These are phyloP conservation scores for Glomeris maerens DNA, from an alignment of 1,140 invertebrate genomes.

Conservation along the genomic window DNA sequence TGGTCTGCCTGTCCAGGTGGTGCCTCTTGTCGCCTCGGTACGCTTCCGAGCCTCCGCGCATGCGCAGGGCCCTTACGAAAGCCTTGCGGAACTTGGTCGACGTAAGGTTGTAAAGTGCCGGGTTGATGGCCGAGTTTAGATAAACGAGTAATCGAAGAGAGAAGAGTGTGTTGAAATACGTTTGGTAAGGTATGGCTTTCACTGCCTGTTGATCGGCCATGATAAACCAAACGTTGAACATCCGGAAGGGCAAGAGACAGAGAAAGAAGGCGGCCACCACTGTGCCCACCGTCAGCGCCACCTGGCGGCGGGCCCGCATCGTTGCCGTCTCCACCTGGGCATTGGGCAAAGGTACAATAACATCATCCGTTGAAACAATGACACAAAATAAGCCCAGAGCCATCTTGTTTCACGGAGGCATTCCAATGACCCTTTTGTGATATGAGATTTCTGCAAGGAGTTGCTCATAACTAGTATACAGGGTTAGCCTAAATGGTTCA, in stretches of 20 bases:
- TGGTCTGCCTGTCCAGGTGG: slow-evolving; percentile 23
- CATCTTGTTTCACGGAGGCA: slow-evolving; percentile 10
- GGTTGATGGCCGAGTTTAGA: slow-evolving; percentile 77
- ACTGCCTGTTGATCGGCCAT: slow-evolving; percentile 50
- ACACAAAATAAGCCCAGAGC: neutral
- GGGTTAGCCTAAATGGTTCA: too few relatives aligned
- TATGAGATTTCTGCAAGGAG: too few relatives aligned
- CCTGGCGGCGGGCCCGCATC: slow-evolving; percentile 31
- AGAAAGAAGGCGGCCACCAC: slow-evolving; percentile 83
- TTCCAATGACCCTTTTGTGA: too few relatives aligned
- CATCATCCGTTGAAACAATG: neutral
- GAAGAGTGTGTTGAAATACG: slow-evolving; percentile 70
- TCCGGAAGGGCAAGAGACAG: slow-evolving; percentile 70
- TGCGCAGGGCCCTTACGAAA: slow-evolving; percentile 34
- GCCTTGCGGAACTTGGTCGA: slow-evolving; percentile 80
- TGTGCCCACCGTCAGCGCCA: slow-evolving; percentile 74
- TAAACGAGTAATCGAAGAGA: slow-evolving; percentile 74
- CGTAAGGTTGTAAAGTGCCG: slow-evolving; percentile 77
- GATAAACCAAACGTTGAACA: slow-evolving; percentile 71
- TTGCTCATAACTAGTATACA: too few relatives aligned
- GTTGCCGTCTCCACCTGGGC: slow-evolving; percentile 8
- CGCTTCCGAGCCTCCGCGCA: too few relatives aligned
- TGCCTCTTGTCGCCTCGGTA: slow-evolving; percentile 14
- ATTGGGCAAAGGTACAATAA: too few relatives aligned
- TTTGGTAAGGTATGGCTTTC: slow-evolving; percentile 50